Evolutionary conservation across 35 echinoderm and acorn worm species (phyloP).

Genomic region (Stichopus chloronotus): DNA sequence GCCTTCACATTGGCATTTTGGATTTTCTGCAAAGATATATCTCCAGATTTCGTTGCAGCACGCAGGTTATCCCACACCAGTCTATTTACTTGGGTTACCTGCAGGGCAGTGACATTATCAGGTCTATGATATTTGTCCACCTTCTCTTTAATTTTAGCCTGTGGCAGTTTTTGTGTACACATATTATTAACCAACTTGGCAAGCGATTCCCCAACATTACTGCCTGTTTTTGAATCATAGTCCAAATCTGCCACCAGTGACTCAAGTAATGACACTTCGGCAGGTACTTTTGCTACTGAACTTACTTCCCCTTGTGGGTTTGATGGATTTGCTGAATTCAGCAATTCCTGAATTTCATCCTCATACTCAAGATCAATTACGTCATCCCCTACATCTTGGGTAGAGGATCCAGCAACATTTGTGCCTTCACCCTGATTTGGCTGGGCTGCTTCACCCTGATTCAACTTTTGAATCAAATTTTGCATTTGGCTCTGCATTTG

Average conservation of each 20-base stretch:
- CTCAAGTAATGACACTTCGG: slow-evolving; percentile 26
- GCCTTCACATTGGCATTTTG: slow-evolving; percentile 39
- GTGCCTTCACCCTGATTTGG: not conserved
- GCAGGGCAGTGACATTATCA: slow-evolving; percentile 3
- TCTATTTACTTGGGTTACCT: slow-evolving; percentile 42
- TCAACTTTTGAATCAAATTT: slow-evolving; percentile 43
- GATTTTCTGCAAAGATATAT: slow-evolving; percentile 47
- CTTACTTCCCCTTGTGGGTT: slow-evolving; percentile 5
- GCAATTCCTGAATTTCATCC: slow-evolving; percentile 50
- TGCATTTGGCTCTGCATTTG: slow-evolving; percentile 53
- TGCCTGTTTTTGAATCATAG: slow-evolving; percentile 24
- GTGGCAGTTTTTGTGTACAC: slow-evolving; percentile 39
- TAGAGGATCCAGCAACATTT: not conserved
- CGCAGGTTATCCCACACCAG: slow-evolving; percentile 46
- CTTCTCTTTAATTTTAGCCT: slow-evolving; percentile 47
- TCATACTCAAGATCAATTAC: slow-evolving; percentile 46
- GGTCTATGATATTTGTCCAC: slow-evolving; percentile 41
- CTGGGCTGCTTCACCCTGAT: slow-evolving; percentile 45
- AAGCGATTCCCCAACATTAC: slow-evolving; percentile 34
- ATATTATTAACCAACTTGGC: slow-evolving; percentile 43
- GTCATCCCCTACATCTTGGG: not conserved
- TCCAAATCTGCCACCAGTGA: slow-evolving; percentile 32
- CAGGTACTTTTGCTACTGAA: not conserved
- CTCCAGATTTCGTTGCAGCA: slow-evolving; percentile 7
- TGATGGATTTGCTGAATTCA: slow-evolving; percentile 31